phyloP scores from a whole-genome alignment of 2,888 invertebrate genomes.

The Rhamnusium bicolor region DNA sequence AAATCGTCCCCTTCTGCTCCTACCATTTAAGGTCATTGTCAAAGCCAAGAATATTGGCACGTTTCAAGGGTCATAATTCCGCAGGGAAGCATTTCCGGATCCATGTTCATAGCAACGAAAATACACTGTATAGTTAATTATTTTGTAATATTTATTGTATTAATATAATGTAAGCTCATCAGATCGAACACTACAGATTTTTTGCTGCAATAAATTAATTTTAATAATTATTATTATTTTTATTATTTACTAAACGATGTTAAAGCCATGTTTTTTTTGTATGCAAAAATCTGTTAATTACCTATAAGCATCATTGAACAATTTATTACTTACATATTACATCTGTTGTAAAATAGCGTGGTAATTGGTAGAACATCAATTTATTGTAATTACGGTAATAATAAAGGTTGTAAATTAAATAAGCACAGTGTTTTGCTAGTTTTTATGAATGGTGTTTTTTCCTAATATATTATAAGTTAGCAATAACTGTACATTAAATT shows the following conservation, averaged over 20 bases:
- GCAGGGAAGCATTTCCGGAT: too few relatives aligned
- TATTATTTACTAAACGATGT: background rate
- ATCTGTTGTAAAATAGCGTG: slow-evolving; percentile 14
- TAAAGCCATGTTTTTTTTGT: background rate
- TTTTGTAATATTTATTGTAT: too few relatives aligned
- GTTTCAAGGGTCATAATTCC: too few relatives aligned
- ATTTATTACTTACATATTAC: slow-evolving; percentile 12
- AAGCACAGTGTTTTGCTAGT: background rate
- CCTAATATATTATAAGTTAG: background rate
- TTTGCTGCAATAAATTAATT: background rate
- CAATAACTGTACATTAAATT: background rate
- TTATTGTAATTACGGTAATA: slow-evolving; percentile 17
- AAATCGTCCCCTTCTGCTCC: too few relatives aligned
- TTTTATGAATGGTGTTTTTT: background rate
- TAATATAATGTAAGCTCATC: too few relatives aligned
- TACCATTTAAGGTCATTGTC: too few relatives aligned
- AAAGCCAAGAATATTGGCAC: too few relatives aligned
- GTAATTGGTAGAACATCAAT: slow-evolving; percentile 10
- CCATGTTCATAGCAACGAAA: too few relatives aligned
- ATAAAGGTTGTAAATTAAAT: slow-evolving; percentile 2
- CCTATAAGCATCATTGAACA: background rate
- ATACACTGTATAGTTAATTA: too few relatives aligned
- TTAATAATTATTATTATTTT: background rate
- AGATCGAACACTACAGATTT: too few relatives aligned
- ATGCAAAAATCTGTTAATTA: slow-evolving; percentile 8